Base-by-base conservation (phyloP, 2,113 vertebrate species). In the Ptilorrhoa leucosticta region DNA sequence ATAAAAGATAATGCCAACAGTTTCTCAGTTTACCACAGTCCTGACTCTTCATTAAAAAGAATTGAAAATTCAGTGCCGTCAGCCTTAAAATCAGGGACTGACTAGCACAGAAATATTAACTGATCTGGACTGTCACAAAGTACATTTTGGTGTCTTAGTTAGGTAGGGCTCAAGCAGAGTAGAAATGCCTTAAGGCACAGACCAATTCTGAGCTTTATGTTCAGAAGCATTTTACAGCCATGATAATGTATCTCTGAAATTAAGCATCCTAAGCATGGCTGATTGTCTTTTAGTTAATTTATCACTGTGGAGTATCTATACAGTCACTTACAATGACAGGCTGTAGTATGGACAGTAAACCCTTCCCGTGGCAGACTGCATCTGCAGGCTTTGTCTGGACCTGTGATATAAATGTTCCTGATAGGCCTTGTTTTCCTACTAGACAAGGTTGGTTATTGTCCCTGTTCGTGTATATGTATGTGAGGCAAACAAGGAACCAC, bases 261-360 rank as follows among this genome's bases (percentile, higher is more conserved):
- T 83, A 93, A 56, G 76, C 86, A 87, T 90, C 69, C 60, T 78
- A 78, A 69, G 80, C n/a, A 37, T 26, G 30, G 45, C 35, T 83
- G 94, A 79, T 91, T 80, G 80, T 93, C 83, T 90, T 90, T 86
- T 73, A 65, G 58, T 53, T 88, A 93, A 90, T 86, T 90, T 90
- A 92, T 93, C 9, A 7, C 64, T 50, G 4, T 83, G 45, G 39
- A 17, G n/a, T 69, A 61, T 69, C 88, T 86, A 15, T 73, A 66
- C 70, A 89, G 81, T 84, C 77, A 73, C 56, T 78, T 78, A 50
- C 7, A 56, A 11, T 92, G 72, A 81, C 86, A 94, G 65, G 44
- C 81, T 78, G 64, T 75, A 42, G 64, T 63, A 47, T 58, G 76
- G 89, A 37, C 76, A 66, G 66, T 77, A 75, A 65, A 73, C 82